Conservation (phyloP, 2,113 vertebrate species). For the Indri indri region DNA sequence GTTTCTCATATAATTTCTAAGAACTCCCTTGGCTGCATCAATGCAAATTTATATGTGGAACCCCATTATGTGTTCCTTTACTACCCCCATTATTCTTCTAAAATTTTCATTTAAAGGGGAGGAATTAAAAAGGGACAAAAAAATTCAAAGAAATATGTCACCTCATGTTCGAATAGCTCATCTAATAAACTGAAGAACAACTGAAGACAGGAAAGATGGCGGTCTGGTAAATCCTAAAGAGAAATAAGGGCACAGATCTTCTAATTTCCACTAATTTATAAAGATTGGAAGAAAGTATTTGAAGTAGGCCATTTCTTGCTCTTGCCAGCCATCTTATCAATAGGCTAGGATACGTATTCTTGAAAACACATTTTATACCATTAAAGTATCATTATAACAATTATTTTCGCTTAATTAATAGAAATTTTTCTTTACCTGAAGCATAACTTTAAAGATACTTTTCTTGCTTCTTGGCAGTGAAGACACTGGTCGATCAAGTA, state of each 20-base stretch:
- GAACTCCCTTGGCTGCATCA: background rate
- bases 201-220: background rate
- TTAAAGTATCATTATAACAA: slow-evolving; percentile 38
- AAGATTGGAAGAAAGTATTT: background rate
- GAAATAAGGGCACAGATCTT: background rate
- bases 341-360: background rate
- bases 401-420: background rate
- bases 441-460: background rate
- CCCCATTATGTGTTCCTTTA: background rate
- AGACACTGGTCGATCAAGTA: slow-evolving; percentile 43
- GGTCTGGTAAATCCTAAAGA: background rate
- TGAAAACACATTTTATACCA: background rate
- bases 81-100: background rate
- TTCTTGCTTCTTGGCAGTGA: slow-evolving; percentile 39
- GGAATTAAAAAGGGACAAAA: background rate
- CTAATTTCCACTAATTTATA: background rate
- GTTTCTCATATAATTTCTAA: background rate
- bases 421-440: slow-evolving; percentile 37
- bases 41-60: background rate
- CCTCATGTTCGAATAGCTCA: background rate
- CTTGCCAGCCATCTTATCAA: background rate
- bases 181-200: slow-evolving; percentile 21
- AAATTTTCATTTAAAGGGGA: background rate
- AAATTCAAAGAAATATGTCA: background rate
- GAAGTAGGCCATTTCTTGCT: background rate